phyloP scores from a whole-genome alignment of 2,113 vertebrate genomes.

The Dolichotis patagonum region DNA sequence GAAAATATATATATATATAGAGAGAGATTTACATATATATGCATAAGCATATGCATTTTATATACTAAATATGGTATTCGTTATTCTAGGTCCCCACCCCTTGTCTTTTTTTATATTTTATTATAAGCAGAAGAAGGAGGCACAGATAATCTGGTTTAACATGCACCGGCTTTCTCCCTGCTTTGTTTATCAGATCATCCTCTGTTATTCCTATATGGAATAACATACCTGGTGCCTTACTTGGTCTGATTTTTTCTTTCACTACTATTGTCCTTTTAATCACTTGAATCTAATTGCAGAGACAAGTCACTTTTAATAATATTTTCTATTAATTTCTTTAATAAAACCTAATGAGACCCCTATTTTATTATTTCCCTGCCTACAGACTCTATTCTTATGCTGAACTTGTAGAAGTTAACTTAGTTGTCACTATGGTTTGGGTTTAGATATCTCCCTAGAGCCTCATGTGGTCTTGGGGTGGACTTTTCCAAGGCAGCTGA shows the following conservation, averaged over 20 bases:
- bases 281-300: not conserved
- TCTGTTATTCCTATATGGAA: not conserved
- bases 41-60: not conserved
- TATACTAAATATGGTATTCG: not conserved
- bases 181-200: not conserved
- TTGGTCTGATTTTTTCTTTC: not conserved
- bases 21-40: too few relatives aligned
- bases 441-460: too few relatives aligned
- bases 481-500: too few relatives aligned
- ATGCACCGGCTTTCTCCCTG: too few relatives aligned
- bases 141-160: not conserved
- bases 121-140: not conserved
- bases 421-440: not conserved
- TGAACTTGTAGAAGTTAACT: not conserved
- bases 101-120: not conserved
- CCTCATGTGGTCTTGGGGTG: too few relatives aligned
- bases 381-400: not conserved
- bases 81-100: not conserved
- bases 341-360: not conserved
- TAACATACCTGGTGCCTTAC: not conserved
- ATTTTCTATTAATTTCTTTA: not conserved
- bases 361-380: not conserved
- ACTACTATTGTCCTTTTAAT: not conserved
- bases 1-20: not conserved
- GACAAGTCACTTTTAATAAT: not conserved